Evolutionary conservation across 2,113 vertebrate genomes (phyloP).

Genomic region (Electrona antarctica): DNA sequence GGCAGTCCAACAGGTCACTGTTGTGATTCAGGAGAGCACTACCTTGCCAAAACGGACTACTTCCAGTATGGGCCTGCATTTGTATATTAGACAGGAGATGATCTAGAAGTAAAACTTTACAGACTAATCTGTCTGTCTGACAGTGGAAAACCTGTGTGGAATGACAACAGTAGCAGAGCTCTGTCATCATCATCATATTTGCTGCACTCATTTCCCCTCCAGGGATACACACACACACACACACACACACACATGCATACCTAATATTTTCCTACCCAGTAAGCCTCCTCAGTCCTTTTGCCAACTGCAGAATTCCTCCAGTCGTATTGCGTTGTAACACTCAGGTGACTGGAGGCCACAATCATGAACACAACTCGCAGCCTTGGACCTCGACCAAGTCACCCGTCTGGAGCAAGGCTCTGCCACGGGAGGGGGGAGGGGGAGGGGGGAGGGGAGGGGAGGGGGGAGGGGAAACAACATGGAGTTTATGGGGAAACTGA

Average conservation of each 20-base stretch:
- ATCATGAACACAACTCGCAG: too few species aligned
- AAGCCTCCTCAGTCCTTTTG: conserved; percentile 23
- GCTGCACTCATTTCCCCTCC: conserved; percentile 56
- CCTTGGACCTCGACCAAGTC: too few species aligned
- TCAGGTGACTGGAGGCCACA: conserved; percentile 45
- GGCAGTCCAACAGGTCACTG: too few species aligned
- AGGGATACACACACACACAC: conserved; percentile 31
- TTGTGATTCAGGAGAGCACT: too few species aligned
- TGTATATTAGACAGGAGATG: too few species aligned
- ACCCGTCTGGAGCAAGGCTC: too few species aligned
- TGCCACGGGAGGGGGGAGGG: too few species aligned
- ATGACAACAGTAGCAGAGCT: conserved; percentile 63
- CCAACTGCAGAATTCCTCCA: conserved; percentile 29
- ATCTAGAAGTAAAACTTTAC: neutral
- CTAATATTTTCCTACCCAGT: conserved; percentile 61
- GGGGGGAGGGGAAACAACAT: too few species aligned
- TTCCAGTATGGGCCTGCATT: too few species aligned
- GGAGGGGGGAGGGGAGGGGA: too few species aligned
- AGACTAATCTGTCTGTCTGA: neutral
- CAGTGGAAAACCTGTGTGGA: conserved; percentile 58
- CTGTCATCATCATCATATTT: conserved; percentile 40
- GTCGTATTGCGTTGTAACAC: conserved; percentile 33
- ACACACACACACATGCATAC: neutral
- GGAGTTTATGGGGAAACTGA: too few species aligned
- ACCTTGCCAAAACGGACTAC: too few species aligned